A percentile compares a stretch with the other conserved stretches of the same genome.
Conservation (phyloP, 2,113 vertebrate genomes). For the Chlorocebus sabaeus region DNA sequence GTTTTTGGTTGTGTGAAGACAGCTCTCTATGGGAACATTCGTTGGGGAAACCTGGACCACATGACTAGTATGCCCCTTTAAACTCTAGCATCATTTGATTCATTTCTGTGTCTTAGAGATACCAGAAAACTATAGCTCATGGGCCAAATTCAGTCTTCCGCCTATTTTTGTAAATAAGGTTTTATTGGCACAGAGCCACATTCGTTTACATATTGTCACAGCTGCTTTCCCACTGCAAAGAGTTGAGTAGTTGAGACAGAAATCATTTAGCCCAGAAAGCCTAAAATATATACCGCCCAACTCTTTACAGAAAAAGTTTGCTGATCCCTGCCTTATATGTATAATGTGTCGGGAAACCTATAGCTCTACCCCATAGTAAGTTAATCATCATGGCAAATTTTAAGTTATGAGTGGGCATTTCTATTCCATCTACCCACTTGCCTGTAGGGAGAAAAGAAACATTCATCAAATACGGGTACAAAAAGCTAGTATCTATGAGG, state of each 20-base stretch:
- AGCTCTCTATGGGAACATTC: background rate
- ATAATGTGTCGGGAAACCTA: background rate
- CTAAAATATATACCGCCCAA: background rate
- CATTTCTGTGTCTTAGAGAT: background rate
- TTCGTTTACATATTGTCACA: background rate
- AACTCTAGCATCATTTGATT: background rate
- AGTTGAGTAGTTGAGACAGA: background rate
- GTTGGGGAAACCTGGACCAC: background rate
- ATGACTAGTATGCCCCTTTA: background rate
- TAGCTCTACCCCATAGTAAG: background rate
- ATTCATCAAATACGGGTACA: background rate
- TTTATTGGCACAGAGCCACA: background rate
- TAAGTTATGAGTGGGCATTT: background rate
- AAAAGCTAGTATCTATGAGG: background rate
- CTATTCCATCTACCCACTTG: background rate
- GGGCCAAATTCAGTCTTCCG: background rate
- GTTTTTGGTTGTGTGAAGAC: background rate
- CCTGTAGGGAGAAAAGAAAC: background rate
- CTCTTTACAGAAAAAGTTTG: background rate
- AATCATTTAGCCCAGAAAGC: background rate
- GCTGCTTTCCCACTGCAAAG: background rate
- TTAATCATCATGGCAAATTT: background rate
- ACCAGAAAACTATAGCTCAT: background rate
- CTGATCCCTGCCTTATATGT: background rate
- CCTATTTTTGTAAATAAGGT: background rate